phyloP scores from a whole-genome alignment of 37 sponge, comb jelly and placozoan genomes.

The Halisarca cf. caerulea region DNA sequence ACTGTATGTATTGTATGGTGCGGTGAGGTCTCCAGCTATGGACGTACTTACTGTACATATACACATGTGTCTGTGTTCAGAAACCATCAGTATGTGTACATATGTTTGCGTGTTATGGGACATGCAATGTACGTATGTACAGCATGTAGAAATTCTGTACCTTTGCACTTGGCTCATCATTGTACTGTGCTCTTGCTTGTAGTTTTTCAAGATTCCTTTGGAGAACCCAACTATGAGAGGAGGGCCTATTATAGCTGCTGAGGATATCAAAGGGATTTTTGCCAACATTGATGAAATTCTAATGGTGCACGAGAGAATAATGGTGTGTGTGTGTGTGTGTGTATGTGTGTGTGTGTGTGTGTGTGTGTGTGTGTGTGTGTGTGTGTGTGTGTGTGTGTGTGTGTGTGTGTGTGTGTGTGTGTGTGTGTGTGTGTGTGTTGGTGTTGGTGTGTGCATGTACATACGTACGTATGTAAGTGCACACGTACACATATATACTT shows the following conservation, averaged over 20 bases:
- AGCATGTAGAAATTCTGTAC: neutral
- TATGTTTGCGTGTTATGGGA: no score
- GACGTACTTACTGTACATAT: no score
- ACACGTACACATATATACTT: neutral
- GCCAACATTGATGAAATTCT: slow-evolving; percentile 84
- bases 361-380: slow-evolving; percentile 11
- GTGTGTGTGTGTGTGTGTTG: slow-evolving; percentile 1
- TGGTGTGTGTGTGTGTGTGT: slow-evolving; percentile 57
- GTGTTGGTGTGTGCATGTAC: neutral
- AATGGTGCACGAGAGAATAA: slow-evolving; percentile 60
- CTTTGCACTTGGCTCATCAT: neutral
- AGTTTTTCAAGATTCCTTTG: slow-evolving; percentile 85
- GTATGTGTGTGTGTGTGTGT: neutral
- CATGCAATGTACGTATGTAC: slow-evolving; percentile 22
- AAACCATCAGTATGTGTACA: no score
- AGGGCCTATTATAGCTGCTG: slow-evolving; percentile 73
- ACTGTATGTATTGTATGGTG: no score
- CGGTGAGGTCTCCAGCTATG: no score
- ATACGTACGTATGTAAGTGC: neutral
- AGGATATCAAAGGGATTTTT: slow-evolving; percentile 87
- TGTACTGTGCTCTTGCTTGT: neutral
- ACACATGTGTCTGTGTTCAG: no score
- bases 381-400: slow-evolving; percentile 5
- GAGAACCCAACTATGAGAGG: slow-evolving; percentile 72
- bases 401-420: slow-evolving; percentile 1